A percentile compares a stretch with the other conserved stretches of the same genome.
phyloP scores from a whole-genome alignment of 2,113 vertebrate genomes.

The Hemicordylus capensis region DNA sequence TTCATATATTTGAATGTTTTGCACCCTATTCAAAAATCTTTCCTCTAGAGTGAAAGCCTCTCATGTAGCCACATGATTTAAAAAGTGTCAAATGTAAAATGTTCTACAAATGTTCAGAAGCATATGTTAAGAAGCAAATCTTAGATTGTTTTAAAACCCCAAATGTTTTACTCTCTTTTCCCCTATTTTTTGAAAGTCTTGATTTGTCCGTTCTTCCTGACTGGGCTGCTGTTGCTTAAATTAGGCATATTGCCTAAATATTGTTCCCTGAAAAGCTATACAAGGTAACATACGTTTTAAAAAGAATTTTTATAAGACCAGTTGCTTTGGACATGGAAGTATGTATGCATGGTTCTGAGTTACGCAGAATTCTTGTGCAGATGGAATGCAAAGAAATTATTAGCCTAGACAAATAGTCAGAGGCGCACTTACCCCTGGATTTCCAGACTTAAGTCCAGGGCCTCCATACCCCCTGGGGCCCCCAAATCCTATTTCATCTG shows the following conservation, averaged over 20 bases:
- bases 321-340: neutral
- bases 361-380: neutral
- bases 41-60: neutral
- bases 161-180: no score
- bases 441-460: no score
- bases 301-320: neutral
- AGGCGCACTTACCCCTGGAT: no score
- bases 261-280: neutral
- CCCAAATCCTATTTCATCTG: no score
- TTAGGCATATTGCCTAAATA: neutral
- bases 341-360: neutral
- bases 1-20: no score
- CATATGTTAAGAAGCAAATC: neutral
- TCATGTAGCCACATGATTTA: neutral
- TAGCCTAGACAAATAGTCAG: no score
- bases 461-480: no score
- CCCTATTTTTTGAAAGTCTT: neutral
- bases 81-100: neutral
- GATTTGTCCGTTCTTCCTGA: no score
- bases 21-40: neutral
- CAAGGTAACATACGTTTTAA: neutral
- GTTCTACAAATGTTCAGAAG: neutral
- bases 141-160: neutral
- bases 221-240: neutral
- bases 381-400: no score